Evolutionary conservation across 1,140 invertebrate genomes (phyloP), one percentile per base, ranked within the genome.

Genomic region (Lineus longissimus): DNA sequence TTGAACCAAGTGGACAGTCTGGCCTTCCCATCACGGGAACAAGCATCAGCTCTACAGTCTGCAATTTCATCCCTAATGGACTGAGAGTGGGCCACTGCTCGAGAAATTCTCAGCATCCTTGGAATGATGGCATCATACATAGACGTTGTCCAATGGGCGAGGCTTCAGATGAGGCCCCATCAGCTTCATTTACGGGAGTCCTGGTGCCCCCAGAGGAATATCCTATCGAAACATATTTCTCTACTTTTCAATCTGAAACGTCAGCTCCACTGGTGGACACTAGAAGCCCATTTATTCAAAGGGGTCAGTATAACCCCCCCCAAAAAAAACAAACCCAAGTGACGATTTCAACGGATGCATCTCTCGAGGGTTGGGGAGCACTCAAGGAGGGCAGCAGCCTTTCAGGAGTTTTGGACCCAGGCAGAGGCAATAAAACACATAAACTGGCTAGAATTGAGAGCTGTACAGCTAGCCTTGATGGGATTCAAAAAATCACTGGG

Each of bases 51-150:
- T 9, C 25, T 51, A 6, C 6, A 9, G 25, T 4, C 6, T 6
- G 47, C 47, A 4, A n/a, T 51, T 4, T 27, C 4, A 6, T 19
- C 19, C n/a, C n/a, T 51, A n/a, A 51, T 27, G 4, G 4, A n/a
- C 25, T 6, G 47, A 51, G 4, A 19, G n/a, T n/a, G n/a, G 47
- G 4, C 6, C 13, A 2, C 57, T n/a, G 67, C 60, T 41, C n/a
- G 23, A 11, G 19, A 40, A 1, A 59, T 56, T 56, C 40, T 61
- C 30, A n/a, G 29, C 4, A 9, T 63, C 1, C 47, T 68, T 19
- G 60, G 60, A 27, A 25, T 57, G n/a, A 65, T 68, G 36, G 55
- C 60, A 31, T 65, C 63, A 2, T 62, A 56, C 30, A 45, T 65
- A 55, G 57, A 63, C 7, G 25, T 65, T 13, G 27, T 65, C 17